Evolutionary conservation across 2,113 vertebrate species (phyloP), one percentile per base, ranked within the genome.

Genomic region (Fulmarus glacialis): DNA sequence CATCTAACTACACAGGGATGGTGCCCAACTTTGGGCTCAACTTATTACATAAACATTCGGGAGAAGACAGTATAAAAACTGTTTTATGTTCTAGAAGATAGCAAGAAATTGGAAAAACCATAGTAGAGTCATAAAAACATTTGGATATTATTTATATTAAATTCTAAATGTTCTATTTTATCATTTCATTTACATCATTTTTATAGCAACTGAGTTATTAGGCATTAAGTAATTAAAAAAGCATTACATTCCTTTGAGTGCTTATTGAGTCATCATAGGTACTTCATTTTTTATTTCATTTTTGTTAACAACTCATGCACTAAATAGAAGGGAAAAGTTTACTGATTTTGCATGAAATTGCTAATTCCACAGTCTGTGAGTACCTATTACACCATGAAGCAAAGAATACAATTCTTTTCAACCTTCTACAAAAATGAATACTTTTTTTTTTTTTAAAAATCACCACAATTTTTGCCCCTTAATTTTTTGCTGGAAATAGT

Each of bases 291-390:
- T 95, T 74, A 81, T 91, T 95, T 95, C 29, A 64, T 87, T 96
- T 96, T 92, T 96, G 59, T 96, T 92, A 94, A 79, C 72, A 95
- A 87, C 64, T 94, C 89, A 85, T 89, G 89, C 81, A 74, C 80
- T 89, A 89, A 96, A 87, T 84, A 78, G 38, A 82, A 67, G 12
- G 63, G 17, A 64, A 84, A 95, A 89, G 59, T 89, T 90, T 96
- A 90, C 91, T 50, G 77, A 72, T 94, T 96, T 96, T 71, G 32
- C 52, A 85, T 96, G 72, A 91, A 91, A 96, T 97, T 95, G 60
- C 68, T 95, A 96, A 92, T 96, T 97, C 95, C 77, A 95, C 89
- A 95, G 77, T 89, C 73, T 71, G 15, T 96, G 93, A 87, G 64
- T 82, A 74, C 52, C 64, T 81, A 64, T 95, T 84, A 42, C 36